Evolutionary conservation across 2,113 vertebrate genomes (phyloP), one percentile per base, ranked within the genome.

Genomic region (Eupsittula cactorum): DNA sequence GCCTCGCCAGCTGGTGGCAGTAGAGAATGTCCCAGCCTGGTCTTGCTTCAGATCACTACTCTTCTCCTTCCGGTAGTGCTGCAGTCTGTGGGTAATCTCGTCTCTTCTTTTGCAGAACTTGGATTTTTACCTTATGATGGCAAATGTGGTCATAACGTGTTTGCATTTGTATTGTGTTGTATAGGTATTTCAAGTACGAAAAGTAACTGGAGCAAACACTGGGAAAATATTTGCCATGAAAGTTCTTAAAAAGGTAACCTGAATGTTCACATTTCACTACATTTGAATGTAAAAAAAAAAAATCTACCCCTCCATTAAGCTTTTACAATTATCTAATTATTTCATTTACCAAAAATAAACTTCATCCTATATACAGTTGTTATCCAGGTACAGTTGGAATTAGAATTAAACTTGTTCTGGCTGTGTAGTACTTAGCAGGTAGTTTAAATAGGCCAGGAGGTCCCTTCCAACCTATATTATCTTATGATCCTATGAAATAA

Each of bases 221-320:
- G 99, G 99, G 96, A 99, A 99, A 96, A 99, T 99, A 97, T 99
- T 99, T 98, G 99, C 99, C 52, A 99, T 99, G 99, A 99, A 99
- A 94, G 99, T 99, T 95, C 98, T 99, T 94, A 99, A 99, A 98
- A 99, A 99, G 99, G 99, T 99, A 97, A 98, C 33, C 33, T 85
- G 39, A 31, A 35, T 60, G 35, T 41, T 69, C 46, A 7, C 1
- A 2, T 74, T 59, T 83, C 27, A 13, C 16, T 93, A 0, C 55
- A 71, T 59, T 50, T 68, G n/a, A 63, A n/a, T 57, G 57, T 37
- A 6, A 28, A 53, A 60, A n/a, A 37, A 17, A 50, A 46, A 37
- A 44, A 14, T 14, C 9, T 53, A 0, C 10, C 3, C 19, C 9
- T 80, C 15, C 37, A 12, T 52, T 77, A 53, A 64, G 46, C 33